These are phyloP conservation scores for Clarias batrachus DNA, from an alignment of 2,113 vertebrate species.

Conservation along the genomic window DNA sequence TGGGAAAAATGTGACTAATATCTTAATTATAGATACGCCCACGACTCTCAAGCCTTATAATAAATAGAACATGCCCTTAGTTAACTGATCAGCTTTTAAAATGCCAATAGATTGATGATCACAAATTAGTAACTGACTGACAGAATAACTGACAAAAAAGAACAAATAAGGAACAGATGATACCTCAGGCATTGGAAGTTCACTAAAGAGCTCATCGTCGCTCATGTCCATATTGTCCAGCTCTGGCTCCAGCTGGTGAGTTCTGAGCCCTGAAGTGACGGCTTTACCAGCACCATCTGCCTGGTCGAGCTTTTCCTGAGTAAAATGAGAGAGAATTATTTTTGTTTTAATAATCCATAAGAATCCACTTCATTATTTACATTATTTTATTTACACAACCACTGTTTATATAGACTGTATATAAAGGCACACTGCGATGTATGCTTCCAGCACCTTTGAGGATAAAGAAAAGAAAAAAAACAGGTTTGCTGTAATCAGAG, in stretches of 20 bases:
- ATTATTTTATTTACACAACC: neutral
- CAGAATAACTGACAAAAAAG: neutral
- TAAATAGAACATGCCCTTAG: neutral
- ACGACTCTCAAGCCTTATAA: neutral
- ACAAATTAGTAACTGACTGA: neutral
- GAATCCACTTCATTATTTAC: neutral
- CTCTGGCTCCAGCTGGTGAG: neutral
- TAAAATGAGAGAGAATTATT: neutral
- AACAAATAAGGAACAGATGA: neutral
- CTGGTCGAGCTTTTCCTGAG: constrained; percentile 18
- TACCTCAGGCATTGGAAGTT: constrained; percentile 59
- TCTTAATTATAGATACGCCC: neutral
- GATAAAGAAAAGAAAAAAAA: neutral
- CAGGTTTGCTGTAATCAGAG: constrained; percentile 47
- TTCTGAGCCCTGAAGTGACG: neutral
- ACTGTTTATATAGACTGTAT: neutral
- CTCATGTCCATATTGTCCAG: constrained; percentile 40
- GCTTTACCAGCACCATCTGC: neutral
- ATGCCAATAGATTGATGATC: neutral
- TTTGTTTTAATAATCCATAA: neutral
- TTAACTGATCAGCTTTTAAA: neutral
- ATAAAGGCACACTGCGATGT: neutral
- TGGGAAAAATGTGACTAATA: neutral
- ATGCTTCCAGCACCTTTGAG: neutral
- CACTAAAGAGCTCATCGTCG: constrained; percentile 54